Evolutionary conservation across 2,888 invertebrate species (phyloP), one percentile per base, ranked within the genome.

Genomic region (Polyploca ridens): DNA sequence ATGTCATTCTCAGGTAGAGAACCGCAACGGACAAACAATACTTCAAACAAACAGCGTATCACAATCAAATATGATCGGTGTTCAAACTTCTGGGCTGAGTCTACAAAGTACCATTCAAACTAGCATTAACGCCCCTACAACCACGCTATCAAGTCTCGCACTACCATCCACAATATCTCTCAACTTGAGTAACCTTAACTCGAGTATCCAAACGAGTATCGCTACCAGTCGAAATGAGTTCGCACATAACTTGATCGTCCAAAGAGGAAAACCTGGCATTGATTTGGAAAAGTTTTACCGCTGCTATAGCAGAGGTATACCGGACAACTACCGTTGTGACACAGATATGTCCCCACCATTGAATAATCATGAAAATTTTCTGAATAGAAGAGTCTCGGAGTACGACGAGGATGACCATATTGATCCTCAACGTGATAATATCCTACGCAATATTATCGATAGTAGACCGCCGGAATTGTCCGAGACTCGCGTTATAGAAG

Each of bases 351-450:
- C 90, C 7, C 88, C 91, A 0, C 86, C 89, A 0, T 58, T 87
- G 63, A 88, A 88, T 67, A 89, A 84, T 59, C 86, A 87, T 79
- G 90, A 90, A 71, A 88, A 85, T 85, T 92, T 91, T 85, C 82
- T 85, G 72, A 87, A 84, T 79, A 85, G 90, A 82, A 78, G 92
- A 79, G 86, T 86, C 81, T 85, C 87, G 83, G 91, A 91, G 69
- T 91, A 92, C 70, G 91, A 93, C n/a, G 92, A 92, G 4, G 90
- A 92, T 38, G 91, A 91, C 14, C 87, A 85, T 64, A 77, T 83
- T 33, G 79, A 85, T 59, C 82, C 86, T 68, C 90, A 88, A 68
- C 83, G 84, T 64, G 87, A 87, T 19, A 83, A 83, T 65, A 78
- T 87, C 44, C 78, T 86, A 63, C 81, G 88, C 63, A 86, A 79